Conservation (phyloP, 2,797 vertebrate species). For the Nannoperca obscura region DNA sequence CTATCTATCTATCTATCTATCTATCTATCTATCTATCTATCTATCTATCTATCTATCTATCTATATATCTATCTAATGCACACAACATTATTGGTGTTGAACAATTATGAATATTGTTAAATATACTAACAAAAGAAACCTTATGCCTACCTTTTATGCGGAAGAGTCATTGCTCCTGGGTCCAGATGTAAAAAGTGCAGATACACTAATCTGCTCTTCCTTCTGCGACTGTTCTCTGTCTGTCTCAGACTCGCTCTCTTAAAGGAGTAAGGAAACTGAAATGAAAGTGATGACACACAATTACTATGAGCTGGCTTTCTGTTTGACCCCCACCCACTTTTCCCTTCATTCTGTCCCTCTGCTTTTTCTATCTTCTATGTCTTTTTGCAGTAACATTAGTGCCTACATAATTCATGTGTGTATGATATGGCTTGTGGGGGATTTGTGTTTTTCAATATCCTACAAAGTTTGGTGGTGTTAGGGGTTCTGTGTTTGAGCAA, state of each 20-base stretch:
- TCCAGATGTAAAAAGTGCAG: constrained; percentile 57
- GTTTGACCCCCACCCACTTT: neutral
- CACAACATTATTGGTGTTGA: neutral
- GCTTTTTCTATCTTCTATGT: too few relatives aligned
- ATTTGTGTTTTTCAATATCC: neutral
- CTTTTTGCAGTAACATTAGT: neutral
- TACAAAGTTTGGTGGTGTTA: neutral
- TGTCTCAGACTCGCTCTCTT: constrained; percentile 26
- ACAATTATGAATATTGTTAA: neutral
- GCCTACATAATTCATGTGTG: too few relatives aligned
- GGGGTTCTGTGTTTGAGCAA: neutral
- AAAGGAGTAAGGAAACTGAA: constrained; percentile 16
- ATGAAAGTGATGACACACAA: constrained; percentile 51
- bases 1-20: too few relatives aligned
- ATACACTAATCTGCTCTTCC: neutral
- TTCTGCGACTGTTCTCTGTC: constrained; percentile 4
- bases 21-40: too few relatives aligned
- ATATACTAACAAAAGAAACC: neutral
- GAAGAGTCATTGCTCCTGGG: constrained; percentile 14
- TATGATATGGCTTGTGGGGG: too few relatives aligned
- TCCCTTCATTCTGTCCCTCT: neutral
- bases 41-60: too few relatives aligned
- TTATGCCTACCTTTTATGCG: constrained; percentile 61
- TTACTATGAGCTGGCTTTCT: neutral
- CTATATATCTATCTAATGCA: neutral